Conservation (phyloP, 2,113 vertebrate species). For the Pteronura brasiliensis region DNA sequence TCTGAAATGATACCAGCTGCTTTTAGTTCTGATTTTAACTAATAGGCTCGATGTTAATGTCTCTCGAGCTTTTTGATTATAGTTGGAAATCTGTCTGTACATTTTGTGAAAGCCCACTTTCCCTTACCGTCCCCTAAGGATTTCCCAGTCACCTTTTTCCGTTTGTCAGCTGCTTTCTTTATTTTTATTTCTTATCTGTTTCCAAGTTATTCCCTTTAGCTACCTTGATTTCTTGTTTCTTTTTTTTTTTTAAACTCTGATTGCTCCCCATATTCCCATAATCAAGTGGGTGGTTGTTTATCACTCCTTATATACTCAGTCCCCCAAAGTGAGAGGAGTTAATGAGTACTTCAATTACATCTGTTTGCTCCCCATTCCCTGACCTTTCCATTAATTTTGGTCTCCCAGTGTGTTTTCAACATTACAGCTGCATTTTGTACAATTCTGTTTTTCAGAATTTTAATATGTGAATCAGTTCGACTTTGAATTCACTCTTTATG, state of each 20-base stretch:
- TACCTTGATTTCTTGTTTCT: neutral
- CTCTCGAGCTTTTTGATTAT: neutral
- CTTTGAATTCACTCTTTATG: neutral
- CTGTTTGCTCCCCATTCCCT: neutral
- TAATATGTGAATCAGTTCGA: constrained; percentile 12
- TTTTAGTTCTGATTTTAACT: constrained; percentile 1
- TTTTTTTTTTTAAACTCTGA: neutral
- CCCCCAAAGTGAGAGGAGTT: neutral
- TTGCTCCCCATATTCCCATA: neutral
- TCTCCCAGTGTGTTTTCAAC: neutral
- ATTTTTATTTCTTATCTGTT: constrained; percentile 32
- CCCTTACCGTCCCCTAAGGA: neutral
- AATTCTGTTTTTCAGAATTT: constrained; percentile 13
- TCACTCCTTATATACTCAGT: neutral
- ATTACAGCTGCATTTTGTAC: neutral
- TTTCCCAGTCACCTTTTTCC: neutral
- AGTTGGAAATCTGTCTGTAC: neutral
- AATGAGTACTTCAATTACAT: neutral
- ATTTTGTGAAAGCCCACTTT: neutral
- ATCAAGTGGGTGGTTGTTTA: neutral
- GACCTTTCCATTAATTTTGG: constrained; percentile 17
- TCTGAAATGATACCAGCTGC: neutral
- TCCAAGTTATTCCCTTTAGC: neutral
- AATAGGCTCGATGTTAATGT: neutral
- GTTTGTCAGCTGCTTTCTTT: neutral